phyloP scores from a whole-genome alignment of 2,797 vertebrate genomes.

The Peromyscus aztecus region DNA sequence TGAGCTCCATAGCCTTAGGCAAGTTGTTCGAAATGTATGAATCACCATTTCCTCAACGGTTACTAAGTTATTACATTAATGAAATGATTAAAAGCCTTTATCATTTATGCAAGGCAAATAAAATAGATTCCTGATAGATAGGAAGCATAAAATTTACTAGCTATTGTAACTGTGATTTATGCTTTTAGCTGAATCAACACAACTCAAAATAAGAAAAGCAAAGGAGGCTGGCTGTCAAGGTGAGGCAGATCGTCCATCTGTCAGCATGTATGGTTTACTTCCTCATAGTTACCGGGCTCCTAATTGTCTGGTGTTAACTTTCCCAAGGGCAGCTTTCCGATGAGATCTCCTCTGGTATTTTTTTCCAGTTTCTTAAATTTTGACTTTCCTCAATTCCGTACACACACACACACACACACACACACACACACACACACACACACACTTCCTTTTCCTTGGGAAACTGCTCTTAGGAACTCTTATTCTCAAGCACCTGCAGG shows the following conservation, averaged over 20 bases:
- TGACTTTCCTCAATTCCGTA: neutral
- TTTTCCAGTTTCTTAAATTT: neutral
- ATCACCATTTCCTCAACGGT: neutral
- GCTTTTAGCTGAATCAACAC: neutral
- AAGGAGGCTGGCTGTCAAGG: neutral
- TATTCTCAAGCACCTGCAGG: neutral
- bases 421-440: neutral
- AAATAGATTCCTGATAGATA: neutral
- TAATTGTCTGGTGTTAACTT: neutral
- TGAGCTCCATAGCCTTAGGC: neutral
- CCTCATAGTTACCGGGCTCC: neutral
- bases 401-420: neutral
- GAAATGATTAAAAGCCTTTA: neutral
- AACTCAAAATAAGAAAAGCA: neutral
- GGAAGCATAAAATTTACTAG: neutral
- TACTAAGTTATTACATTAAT: constrained; percentile 9
- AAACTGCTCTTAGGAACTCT: neutral
- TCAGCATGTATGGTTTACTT: neutral
- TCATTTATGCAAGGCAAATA: neutral
- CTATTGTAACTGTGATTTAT: neutral
- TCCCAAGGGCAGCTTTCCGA: neutral
- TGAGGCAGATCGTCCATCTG: neutral
- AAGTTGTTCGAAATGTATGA: constrained; percentile 50
- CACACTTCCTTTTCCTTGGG: neutral
- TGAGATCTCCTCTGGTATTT: neutral